Base-by-base conservation (phyloP, 92 coral and sea anemone species). In the Zoanthus sansibaricus region DNA sequence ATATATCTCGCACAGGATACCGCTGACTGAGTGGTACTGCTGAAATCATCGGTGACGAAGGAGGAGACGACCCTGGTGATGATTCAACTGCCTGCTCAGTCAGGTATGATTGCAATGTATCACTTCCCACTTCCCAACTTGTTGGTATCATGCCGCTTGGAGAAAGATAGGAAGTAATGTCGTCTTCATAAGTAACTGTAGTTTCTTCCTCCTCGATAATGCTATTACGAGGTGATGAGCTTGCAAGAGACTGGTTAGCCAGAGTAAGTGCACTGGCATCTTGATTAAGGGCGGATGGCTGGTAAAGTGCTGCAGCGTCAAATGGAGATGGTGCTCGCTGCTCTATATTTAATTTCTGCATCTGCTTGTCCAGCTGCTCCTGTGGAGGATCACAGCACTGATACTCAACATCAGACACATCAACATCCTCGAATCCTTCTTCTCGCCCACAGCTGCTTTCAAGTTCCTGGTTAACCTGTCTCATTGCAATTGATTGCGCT, bases 291-390 rank as follows among this genome's bases (percentile, higher is more conserved):
- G 75, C 13, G 9, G 85, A 48, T 14, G 90, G 37, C 48, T 87
- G 90, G 33, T 87, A 88, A 58, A 91, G 88, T 15, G 90, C 74
- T 11, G 86, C 69, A 25, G 89, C 58, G 52, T 93, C 92, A 85
- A 77, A 87, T 33, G 91, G 92, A 6, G 92, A 78, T n/a, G 91
- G 89, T 64, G 97, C 45, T 62, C 96, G 88, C 78, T 95, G 94
- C 82, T 97, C 99, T 30, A 97, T 92, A 76, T 97, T 94, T 55
- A 97, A 82, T 45, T 94, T 87, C 87, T 97, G 98, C 98, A 97
- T 95, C 83, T 97, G 92, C 76, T 92, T 91, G 77, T 97, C 97
- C 46, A 97, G 96, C 51, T 89, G 92, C 67, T 96, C 98, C 18
- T 95, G 98, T 42, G 93, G 95, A 13, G 87, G 90, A 42, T 92